Evolutionary conservation across 1,140 invertebrate genomes (phyloP).

Genomic region (Drosophila oshimai): DNA sequence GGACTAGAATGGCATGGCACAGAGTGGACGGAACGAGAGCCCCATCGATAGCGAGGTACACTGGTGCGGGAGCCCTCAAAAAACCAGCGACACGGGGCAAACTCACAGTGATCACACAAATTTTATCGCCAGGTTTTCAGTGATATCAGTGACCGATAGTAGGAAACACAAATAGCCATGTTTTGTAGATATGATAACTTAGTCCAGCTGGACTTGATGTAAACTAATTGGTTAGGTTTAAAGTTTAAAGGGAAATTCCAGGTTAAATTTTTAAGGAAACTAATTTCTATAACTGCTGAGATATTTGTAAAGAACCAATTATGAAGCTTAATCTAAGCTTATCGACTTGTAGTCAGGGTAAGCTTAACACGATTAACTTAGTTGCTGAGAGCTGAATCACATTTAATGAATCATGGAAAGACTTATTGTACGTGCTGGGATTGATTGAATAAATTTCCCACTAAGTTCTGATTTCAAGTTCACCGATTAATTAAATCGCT

Average conservation of each 20-base stretch:
- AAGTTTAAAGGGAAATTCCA: too few species aligned
- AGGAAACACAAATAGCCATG: slow-evolving; percentile 9
- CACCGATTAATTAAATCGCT: too few species aligned
- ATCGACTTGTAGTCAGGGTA: too few species aligned
- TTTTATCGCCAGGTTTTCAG: neutral
- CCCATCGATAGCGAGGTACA: neutral
- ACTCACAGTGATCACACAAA: slow-evolving; percentile 23
- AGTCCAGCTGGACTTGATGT: neutral
- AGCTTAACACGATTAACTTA: too few species aligned
- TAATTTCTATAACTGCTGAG: too few species aligned
- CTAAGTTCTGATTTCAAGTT: too few species aligned
- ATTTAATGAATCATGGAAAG: neutral
- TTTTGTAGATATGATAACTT: slow-evolving; percentile 13
- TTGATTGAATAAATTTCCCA: too few species aligned
- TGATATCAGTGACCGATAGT: slow-evolving; percentile 11
- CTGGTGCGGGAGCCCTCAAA: neutral
- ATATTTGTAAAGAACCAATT: too few species aligned
- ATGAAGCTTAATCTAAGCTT: too few species aligned
- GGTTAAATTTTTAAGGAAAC: too few species aligned
- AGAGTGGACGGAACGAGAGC: neutral
- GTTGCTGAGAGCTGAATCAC: too few species aligned
- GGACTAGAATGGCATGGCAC: neutral
- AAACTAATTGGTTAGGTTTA: neutral
- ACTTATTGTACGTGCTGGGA: neutral
- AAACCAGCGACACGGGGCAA: neutral